A percentile compares a stretch with the other conserved stretches of the same genome.
These are phyloP conservation scores for Arctia plantaginis DNA, from an alignment of 2,888 invertebrate genomes.

Conservation along the genomic window DNA sequence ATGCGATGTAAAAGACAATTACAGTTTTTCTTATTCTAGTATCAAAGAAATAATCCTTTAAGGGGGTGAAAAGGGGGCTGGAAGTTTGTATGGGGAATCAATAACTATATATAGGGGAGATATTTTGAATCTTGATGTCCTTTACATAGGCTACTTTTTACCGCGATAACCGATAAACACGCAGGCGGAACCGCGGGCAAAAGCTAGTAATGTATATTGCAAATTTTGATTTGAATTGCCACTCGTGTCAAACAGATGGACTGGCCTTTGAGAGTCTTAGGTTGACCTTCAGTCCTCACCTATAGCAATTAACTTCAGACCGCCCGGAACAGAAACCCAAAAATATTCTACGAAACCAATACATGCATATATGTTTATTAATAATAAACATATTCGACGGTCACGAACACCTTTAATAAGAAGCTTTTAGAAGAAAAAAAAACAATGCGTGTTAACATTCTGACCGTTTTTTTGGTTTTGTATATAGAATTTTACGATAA, in stretches of 20 bases:
- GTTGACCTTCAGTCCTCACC: not conserved
- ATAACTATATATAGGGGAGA: too few relatives aligned
- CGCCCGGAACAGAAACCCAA: not conserved
- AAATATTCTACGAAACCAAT: not conserved
- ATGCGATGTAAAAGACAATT: too few relatives aligned
- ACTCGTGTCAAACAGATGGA: not conserved
- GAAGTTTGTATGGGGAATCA: too few relatives aligned
- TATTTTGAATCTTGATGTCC: too few relatives aligned
- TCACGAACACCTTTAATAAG: not conserved
- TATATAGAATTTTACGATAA: too few relatives aligned
- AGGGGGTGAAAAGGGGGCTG: too few relatives aligned
- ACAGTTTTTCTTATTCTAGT: too few relatives aligned
- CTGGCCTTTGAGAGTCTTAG: not conserved
- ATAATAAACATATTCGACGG: not conserved
- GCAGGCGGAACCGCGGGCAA: too few relatives aligned
- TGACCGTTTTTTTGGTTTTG: not conserved
- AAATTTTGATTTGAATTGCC: not conserved
- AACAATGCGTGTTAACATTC: not conserved
- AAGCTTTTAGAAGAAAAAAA: not conserved
- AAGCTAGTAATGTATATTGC: not conserved
- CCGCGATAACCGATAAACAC: too few relatives aligned
- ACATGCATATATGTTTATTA: not conserved
- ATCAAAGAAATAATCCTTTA: too few relatives aligned
- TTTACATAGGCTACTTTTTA: too few relatives aligned
- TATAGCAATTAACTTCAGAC: not conserved